These are phyloP conservation scores for Chaetophractus vellerosus DNA, from an alignment of 2,797 vertebrate species.

Conservation along the genomic window DNA sequence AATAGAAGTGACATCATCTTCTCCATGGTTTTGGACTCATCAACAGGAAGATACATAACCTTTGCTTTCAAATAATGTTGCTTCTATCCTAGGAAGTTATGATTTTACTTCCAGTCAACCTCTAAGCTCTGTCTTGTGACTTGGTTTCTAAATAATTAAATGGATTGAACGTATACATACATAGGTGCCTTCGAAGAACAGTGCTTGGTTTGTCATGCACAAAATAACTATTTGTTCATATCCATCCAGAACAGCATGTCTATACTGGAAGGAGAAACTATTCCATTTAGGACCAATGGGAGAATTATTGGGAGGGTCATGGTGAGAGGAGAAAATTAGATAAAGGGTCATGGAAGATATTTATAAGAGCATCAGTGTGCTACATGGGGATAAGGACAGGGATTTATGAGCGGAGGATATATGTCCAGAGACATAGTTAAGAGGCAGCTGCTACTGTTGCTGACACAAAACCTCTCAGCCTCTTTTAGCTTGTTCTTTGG, in stretches of 20 bases:
- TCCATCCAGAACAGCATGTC: accelerated
- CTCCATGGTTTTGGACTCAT: too few relatives aligned
- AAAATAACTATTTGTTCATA: too few relatives aligned
- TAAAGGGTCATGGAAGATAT: too few relatives aligned
- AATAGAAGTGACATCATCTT: too few relatives aligned
- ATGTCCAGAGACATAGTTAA: too few relatives aligned
- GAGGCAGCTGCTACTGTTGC: too few relatives aligned
- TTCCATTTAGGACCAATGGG: accelerated
- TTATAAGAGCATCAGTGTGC: not conserved
- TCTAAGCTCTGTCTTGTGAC: not conserved
- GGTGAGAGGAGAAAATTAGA: not conserved
- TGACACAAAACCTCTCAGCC: too few relatives aligned
- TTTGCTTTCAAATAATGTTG: too few relatives aligned
- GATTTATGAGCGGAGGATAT: not conserved
- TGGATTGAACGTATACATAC: accelerated
- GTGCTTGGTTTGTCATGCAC: accelerated
- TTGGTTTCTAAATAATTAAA: not conserved
- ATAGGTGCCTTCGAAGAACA: not conserved
- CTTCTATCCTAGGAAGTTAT: too few relatives aligned
- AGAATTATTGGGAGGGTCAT: not conserved
- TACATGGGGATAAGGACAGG: not conserved
- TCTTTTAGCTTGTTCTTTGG: too few relatives aligned
- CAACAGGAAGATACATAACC: accelerated
- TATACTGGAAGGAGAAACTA: not conserved
- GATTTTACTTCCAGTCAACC: accelerated